Evolutionary conservation across 2,113 vertebrate genomes (phyloP), one percentile per base, ranked within the genome.

Genomic region (Ploceus nigricollis): DNA sequence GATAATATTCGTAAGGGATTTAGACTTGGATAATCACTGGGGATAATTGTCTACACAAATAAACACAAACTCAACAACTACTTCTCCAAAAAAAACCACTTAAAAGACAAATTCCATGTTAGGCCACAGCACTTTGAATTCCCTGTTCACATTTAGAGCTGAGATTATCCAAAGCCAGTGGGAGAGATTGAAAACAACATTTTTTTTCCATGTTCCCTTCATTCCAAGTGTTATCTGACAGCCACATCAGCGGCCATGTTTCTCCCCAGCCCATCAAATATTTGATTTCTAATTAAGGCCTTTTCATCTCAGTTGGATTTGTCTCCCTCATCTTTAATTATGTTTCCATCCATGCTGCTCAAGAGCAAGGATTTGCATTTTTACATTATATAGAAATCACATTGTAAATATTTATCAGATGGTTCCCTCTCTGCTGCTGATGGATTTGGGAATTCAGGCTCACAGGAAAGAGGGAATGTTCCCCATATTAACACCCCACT

Each of bases 241-340:
- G 57, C 44, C 82, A 48, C 82, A 85, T 61, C 82, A 44, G 63
- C 4, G 1, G 9, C 68, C 51, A 82, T 20, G 40, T 21, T 87
- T 42, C 90, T 82, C 40, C 53, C 33, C 79, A 70, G 25, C 69
- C 47, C 84, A 82, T 82, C 70, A 69, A 79, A 87, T 71, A 82
- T 69, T 94, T 87, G 57, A 85, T 87, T 94, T 93, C 57, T 85
- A 76, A 93, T 93, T 95, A 95, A 76, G 48, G 40, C 57, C 61
- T 82, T 87, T 85, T 91, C 70, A 91, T 65, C 82, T 28, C 37
- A 3, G 8, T 24, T 37, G 53, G 31, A 25, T 79, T 94, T 88
- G 66, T 56, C 82, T 93, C 86, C 51, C 73, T 87, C 45, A 24
- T 76, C 78, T 72, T 87, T 87, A 89, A 82, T 87, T 84, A 70